A percentile compares a stretch with the other conserved stretches of the same genome.
Evolutionary conservation across 2,888 invertebrate species (phyloP).

Genomic region (Dendrolimus pini): DNA sequence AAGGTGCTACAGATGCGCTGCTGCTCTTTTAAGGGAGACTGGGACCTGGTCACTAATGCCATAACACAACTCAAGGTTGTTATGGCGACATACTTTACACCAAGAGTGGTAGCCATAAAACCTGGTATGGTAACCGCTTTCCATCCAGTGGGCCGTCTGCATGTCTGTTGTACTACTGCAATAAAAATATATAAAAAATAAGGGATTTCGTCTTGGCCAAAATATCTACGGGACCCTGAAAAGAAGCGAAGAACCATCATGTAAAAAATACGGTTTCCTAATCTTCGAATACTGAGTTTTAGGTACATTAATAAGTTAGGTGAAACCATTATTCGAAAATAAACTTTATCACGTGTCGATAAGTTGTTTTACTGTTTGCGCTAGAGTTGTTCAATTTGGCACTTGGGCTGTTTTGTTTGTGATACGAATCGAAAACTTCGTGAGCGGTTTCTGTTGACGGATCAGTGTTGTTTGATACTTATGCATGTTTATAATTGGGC

Average conservation of each 20-base stretch:
- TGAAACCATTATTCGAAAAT: constrained; percentile 21
- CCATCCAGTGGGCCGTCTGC: too few relatives aligned
- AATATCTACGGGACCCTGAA: too few relatives aligned
- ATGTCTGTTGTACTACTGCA: too few relatives aligned
- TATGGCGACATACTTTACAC: too few relatives aligned
- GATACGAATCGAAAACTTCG: constrained; percentile 49
- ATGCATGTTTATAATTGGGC: background rate
- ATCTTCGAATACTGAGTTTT: constrained; percentile 67
- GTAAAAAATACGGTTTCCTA: constrained; percentile 57
- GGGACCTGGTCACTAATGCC: too few relatives aligned
- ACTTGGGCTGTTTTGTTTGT: constrained; percentile 42
- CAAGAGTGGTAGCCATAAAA: too few relatives aligned
- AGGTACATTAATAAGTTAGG: constrained; percentile 62
- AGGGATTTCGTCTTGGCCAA: too few relatives aligned
- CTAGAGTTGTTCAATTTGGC: constrained; percentile 21
- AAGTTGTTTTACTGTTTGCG: constrained; percentile 23
- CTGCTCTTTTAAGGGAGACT: too few relatives aligned
- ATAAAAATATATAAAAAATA: too few relatives aligned
- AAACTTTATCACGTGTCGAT: constrained; percentile 8
- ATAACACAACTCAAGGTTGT: too few relatives aligned
- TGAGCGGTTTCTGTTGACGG: constrained; percentile 44
- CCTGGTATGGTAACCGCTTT: too few relatives aligned
- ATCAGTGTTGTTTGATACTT: constrained; percentile 44
- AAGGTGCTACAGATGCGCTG: too few relatives aligned
- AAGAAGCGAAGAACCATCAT: constrained; percentile 8